These are phyloP conservation scores for Zele albiditarsus DNA, from an alignment of 2,888 invertebrate genomes.

Conservation along the genomic window DNA sequence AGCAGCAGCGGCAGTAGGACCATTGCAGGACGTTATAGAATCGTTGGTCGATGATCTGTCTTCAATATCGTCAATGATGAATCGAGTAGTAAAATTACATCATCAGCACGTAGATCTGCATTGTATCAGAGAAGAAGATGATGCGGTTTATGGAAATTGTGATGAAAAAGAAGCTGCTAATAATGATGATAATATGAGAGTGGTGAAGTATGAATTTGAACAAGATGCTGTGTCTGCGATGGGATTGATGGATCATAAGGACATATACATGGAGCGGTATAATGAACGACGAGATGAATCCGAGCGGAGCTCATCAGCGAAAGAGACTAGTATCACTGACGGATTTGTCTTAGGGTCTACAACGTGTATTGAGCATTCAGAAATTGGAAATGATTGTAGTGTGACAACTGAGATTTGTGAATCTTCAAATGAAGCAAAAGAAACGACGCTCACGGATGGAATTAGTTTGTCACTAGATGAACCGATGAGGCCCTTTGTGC, in stretches of 20 bases:
- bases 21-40: constrained; percentile 34
- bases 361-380: constrained; percentile 28
- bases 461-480: constrained; percentile 57
- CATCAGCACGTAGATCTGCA: constrained; percentile 59
- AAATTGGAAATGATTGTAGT: constrained; percentile 38
- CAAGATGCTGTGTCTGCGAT: too few species aligned
- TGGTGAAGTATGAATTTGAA: constrained; percentile 40
- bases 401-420: constrained; percentile 55
- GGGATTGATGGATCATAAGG: constrained; percentile 19
- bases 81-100: constrained; percentile 41
- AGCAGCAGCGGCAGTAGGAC: not conserved
- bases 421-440: constrained; percentile 59
- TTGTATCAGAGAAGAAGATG: constrained; percentile 59
- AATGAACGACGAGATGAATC: constrained; percentile 39
- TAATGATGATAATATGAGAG: constrained; percentile 43
- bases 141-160: constrained; percentile 48
- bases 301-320: constrained; percentile 48
- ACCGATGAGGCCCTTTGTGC: constrained; percentile 59
- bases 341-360: constrained; percentile 33
- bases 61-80: not conserved
- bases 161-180: constrained; percentile 50
- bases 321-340: constrained; percentile 53
- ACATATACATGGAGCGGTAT: constrained; percentile 38
- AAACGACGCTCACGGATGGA: constrained; percentile 54
- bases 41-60: constrained; percentile 58